phyloP scores from a whole-genome alignment of 2,888 invertebrate genomes.

The Eilema sororculum region DNA sequence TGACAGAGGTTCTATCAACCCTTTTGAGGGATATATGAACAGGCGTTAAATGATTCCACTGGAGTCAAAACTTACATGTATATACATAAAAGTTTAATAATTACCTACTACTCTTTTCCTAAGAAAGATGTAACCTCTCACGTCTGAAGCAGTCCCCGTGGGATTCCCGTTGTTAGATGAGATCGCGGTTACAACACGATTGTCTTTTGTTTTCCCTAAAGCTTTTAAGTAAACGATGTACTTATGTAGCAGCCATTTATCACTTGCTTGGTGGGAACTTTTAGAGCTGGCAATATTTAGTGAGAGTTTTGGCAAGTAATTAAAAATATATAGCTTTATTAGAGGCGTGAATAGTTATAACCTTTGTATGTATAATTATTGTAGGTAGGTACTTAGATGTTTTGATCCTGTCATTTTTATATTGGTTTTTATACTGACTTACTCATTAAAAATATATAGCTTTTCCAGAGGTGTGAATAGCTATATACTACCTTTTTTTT shows the following conservation, averaged over 20 bases:
- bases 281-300: background rate
- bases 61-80: background rate
- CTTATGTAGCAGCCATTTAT: background rate
- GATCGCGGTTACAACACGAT: background rate
- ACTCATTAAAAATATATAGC: too few species aligned
- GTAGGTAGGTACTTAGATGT: too few species aligned
- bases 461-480: too few species aligned
- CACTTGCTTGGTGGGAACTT: background rate
- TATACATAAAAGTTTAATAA: background rate
- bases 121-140: background rate
- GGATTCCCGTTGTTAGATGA: background rate
- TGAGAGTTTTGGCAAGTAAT: background rate
- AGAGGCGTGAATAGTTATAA: too few species aligned
- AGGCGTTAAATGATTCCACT: too few species aligned
- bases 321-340: too few species aligned
- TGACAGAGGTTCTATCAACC: too few species aligned
- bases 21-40: too few species aligned
- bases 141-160: background rate
- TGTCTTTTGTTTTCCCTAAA: background rate
- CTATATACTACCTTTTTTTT: too few species aligned
- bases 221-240: conserved; percentile 4
- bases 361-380: too few species aligned
- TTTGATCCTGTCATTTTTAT: too few species aligned
- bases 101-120: background rate
- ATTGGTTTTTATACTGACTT: too few species aligned